Evolutionary conservation across 2,113 vertebrate genomes (phyloP), one percentile per base, ranked within the genome.

Genomic region (Butorides virescens): DNA sequence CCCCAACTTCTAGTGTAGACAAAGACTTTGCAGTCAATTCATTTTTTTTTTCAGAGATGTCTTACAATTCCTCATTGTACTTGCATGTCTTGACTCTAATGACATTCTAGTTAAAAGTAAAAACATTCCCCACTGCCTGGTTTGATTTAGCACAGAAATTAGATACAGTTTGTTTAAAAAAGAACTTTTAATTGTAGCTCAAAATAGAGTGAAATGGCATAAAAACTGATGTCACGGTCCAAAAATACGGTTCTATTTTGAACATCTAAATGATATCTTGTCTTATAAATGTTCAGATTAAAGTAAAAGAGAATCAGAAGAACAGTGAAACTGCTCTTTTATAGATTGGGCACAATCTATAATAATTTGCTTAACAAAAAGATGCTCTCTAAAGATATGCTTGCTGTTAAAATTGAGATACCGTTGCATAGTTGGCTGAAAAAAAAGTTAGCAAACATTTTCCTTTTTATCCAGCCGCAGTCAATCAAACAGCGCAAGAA

Each of bases 161-260:
- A 97, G 95, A 95, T 52, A 95, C 76, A 93, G 87, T 94, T 94
- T 94, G 83, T 94, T 93, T 96, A 25, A 85, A 94, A 94, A 95
- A 82, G 79, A 88, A 55, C 82, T 96, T 97, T 89, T 94, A 97
- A 97, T 95, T 93, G 72, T 92, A 94, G 89, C 93, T 97, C 62
- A 85, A 94, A 93, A 94, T 90, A 96, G 81, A 96, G 83, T 71
- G 88, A 97, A 97, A 97, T 94, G 90, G 93, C 96, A 93, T 97
- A 94, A 96, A 93, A 96, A 71, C 77, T 80, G 91, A 97, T 97
- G 93, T 94, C 96, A 97, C 5, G 53, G 93, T 95, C 87, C 94
- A 93, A 93, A 97, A 96, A 95, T 94, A 96, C 5, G 22, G 78
- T 62, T 78, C 86, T 95, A 83, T 93, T 96, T 94, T 93, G 93